These are phyloP conservation scores for Parthenolecanium corni DNA, from an alignment of 2,888 invertebrate genomes.

Conservation along the genomic window DNA sequence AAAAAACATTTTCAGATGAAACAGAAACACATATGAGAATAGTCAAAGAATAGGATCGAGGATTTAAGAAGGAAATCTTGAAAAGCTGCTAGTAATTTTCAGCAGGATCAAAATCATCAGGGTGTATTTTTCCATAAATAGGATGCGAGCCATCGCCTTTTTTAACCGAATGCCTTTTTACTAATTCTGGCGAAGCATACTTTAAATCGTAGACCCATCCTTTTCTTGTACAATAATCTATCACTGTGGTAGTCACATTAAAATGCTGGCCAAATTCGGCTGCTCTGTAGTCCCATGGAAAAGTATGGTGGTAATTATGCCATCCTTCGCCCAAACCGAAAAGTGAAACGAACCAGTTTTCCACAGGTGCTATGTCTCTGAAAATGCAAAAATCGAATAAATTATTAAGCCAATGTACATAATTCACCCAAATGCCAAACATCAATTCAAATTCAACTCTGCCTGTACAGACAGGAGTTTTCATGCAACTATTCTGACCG, in stretches of 20 bases:
- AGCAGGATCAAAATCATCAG: constrained; percentile 41
- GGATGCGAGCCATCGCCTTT: constrained; percentile 60
- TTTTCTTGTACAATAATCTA: constrained; percentile 48
- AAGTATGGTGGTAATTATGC: constrained; percentile 49
- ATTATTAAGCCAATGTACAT: neutral
- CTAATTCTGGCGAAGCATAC: constrained; percentile 47
- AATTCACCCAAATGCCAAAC: too few species aligned
- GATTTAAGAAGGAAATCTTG: neutral
- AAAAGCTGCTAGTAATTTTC: neutral
- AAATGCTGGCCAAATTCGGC: constrained; percentile 42
- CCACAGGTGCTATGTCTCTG: constrained; percentile 40
- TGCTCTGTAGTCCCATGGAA: constrained; percentile 46
- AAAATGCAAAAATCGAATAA: neutral
- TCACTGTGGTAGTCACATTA: constrained; percentile 51
- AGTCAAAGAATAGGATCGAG: neutral
- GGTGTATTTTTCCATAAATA: constrained; percentile 36
- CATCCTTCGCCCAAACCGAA: constrained; percentile 43
- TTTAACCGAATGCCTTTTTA: constrained; percentile 49
- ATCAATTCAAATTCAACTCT: neutral
- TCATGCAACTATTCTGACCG: too few species aligned
- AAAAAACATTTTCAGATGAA: neutral
- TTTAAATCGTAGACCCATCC: constrained; percentile 56
- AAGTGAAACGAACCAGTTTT: constrained; percentile 40
- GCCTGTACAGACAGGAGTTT: neutral
- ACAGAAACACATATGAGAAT: neutral